Evolutionary conservation across 2,888 invertebrate genomes (phyloP), one percentile per base, ranked within the genome.

Genomic region (Seira musarum): DNA sequence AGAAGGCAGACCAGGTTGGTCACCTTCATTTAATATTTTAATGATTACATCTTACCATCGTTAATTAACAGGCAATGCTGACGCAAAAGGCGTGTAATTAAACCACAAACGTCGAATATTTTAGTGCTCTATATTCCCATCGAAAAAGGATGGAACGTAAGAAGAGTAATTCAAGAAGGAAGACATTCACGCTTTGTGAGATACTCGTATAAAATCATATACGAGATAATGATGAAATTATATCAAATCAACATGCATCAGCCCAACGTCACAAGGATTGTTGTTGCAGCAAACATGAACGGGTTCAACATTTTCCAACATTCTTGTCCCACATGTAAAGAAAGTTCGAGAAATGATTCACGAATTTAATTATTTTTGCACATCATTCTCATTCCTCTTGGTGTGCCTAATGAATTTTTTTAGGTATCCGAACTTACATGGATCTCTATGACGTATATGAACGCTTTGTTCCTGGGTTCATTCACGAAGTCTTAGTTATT

Each of bases 391-490:
- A n/a, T 22, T 70, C 1, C 1, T 70, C 13, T 30, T 70, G 30
- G n/a, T 25, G 70, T n/a, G n/a, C n/a, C n/a, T n/a, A 49, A 22
- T 15, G 17, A 24, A 10, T n/a, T 24, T 10, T 1, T 46, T 21
- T 35, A 74, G 21, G 73, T 53, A 15, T 63, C 19, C 25, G 61
- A 1, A 21, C 75, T 1, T 75, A 75, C 21, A 17, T 74, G 1
- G 22, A 19, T 3, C 40, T 74, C n/a, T 22, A 66, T 13, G 67
- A 75, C 5, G 3, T 68, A 1, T 75, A 75, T 25, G 75, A 75
- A 24, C n/a, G 49, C 1, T 75, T 22, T 30, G 10, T 75, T 0
- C 75, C 75, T n/a, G 67, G 68, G 1, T 75, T 49, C 25, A 24
- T 24, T 2, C 17, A 75, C 49, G 68, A 75, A 1, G 49, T 75